Conservation (phyloP, 2,113 vertebrate species). For the Glaucomys volans region DNA sequence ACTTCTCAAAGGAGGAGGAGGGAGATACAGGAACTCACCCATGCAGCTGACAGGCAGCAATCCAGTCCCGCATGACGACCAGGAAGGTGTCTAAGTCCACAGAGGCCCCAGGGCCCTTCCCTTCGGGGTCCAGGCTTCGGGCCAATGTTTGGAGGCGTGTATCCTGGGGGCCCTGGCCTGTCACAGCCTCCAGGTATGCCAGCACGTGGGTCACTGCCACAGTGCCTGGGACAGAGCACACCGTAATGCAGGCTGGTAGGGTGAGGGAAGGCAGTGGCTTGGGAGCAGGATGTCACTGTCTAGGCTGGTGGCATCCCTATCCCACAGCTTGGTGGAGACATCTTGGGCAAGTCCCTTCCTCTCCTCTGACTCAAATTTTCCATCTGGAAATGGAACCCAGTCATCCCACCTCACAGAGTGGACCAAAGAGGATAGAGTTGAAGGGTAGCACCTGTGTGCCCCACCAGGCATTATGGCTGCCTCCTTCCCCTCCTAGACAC, state of each 20-base stretch:
- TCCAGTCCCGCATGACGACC: constrained; percentile 85
- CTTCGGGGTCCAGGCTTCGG: constrained; percentile 81
- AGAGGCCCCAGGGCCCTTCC: constrained; percentile 64
- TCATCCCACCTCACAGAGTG: neutral
- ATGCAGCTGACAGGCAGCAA: constrained; percentile 82
- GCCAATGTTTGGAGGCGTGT: constrained; percentile 81
- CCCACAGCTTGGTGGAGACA: neutral
- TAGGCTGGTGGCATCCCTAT: neutral
- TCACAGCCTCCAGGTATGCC: constrained; percentile 84
- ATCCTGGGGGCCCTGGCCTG: constrained; percentile 81
- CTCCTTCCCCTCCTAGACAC: neutral
- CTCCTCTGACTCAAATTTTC: neutral
- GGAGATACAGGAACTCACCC: constrained; percentile 67
- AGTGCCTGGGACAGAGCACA: constrained; percentile 71
- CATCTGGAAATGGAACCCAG: neutral
- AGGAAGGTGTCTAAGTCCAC: constrained; percentile 84
- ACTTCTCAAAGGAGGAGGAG: neutral
- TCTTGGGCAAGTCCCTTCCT: neutral
- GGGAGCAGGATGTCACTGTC: neutral
- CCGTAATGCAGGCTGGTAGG: neutral
- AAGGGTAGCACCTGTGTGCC: neutral
- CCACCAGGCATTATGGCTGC: neutral
- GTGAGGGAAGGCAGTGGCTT: neutral
- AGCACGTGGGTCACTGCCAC: constrained; percentile 82
- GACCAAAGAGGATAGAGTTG: neutral